Conservation (phyloP, 1,140 invertebrate genomes). For the Nephotettix cincticeps region DNA sequence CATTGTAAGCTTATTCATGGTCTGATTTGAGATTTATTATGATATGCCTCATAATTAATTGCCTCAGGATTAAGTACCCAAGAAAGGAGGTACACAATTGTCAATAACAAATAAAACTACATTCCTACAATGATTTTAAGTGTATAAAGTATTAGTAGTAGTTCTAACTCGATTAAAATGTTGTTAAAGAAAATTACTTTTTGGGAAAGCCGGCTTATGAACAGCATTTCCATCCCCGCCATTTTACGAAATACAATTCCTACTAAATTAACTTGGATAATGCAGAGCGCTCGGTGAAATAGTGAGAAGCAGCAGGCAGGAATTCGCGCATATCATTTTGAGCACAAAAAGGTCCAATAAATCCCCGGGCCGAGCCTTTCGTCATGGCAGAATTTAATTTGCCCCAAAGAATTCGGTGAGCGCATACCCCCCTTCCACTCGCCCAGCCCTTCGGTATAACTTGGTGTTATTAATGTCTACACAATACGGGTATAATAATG, state of each 20-base stretch:
- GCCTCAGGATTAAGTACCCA: no score
- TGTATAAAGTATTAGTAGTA: no score
- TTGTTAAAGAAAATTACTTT: no score
- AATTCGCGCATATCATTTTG: not conserved
- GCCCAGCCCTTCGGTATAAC: not conserved
- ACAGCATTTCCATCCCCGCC: not conserved
- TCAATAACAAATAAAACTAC: no score
- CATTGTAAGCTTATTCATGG: no score
- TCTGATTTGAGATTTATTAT: no score
- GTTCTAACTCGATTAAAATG: no score
- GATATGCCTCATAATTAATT: no score
- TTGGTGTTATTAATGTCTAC: not conserved
- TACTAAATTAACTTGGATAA: not conserved
- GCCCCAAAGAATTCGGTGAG: constrained; percentile 22
- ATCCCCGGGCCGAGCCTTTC: constrained; percentile 1
- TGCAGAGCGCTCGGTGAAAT: not conserved
- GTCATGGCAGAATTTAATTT: constrained; percentile 28
- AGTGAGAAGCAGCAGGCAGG: no score
- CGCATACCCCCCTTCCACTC: not conserved
- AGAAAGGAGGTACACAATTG: no score
- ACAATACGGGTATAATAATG: not conserved
- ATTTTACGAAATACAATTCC: not conserved
- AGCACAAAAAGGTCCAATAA: constrained; percentile 4
- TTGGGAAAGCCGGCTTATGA: not conserved
- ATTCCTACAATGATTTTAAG: no score